Base-by-base conservation (phyloP, 1,140 invertebrate species). In the Drosophila athabasca region DNA sequence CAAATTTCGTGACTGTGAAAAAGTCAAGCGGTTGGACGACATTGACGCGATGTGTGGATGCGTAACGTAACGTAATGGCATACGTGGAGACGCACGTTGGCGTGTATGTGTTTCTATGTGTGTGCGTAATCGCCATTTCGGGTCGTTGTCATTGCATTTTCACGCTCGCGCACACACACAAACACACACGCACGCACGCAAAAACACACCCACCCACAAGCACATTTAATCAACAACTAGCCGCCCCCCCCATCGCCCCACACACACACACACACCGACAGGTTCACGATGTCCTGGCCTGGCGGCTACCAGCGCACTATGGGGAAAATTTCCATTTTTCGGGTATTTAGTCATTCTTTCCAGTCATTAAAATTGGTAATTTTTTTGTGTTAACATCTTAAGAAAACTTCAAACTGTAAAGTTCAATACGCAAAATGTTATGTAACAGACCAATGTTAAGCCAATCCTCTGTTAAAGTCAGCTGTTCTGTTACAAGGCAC, bases 131-230 rank as follows among this genome's bases (percentile, higher is more conserved):
- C 62, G 66, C 49, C 62, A 73, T 80, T 79, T 76, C 57, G 67
- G 71, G 62, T 61, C 74, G 55, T 64, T 81, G 77, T 73, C 81
- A 87, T 81, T 84, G 82, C 81, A 85, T 80, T 80, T 84, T 70
- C 76, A 59, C 80, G 69, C 72, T 67, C 55, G 48, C 60, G 51
- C 49, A 78, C 48, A 58, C 67, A 65, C 61, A 53, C 55, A 62
- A 19, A 51, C 26, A 41, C 19, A 41, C 59, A 44, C 60, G 9
- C 17, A 54, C n/a, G n/a, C n/a, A n/a, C n/a, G n/a, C n/a, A n/a
- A n/a, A n/a, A n/a, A n/a, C 31, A 13, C 35, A 24, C 1, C 9
- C 17, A 0, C 17, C 17, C 8, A 9, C 17, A 75, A 76, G 59
- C 66, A 73, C 81, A 87, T 87, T 81, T 87, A 87, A 81, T 85